A percentile compares a stretch with the other conserved stretches of the same genome.
These are phyloP conservation scores for Lamprotornis superbus DNA, from an alignment of 2,113 vertebrate genomes.

Conservation along the genomic window DNA sequence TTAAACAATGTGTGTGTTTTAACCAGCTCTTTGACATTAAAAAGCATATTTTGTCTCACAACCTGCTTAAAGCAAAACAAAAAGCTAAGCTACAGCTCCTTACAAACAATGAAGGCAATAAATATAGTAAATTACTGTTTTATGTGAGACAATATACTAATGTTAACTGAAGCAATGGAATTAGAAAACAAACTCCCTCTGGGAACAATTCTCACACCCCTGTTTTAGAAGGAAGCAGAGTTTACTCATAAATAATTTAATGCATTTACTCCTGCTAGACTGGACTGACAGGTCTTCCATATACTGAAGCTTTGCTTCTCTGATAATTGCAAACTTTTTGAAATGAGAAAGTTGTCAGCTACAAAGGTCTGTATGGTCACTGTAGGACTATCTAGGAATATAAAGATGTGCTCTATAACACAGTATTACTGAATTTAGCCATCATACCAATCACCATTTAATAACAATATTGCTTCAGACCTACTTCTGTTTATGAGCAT, in stretches of 20 bases:
- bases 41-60: constrained; percentile 42
- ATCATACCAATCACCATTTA: not conserved
- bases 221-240: constrained; percentile 63
- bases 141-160: constrained; percentile 68
- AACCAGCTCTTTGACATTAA: constrained; percentile 31
- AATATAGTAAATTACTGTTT: constrained; percentile 68
- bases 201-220: constrained; percentile 65
- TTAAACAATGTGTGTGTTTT: constrained; percentile 29
- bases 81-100: constrained; percentile 48
- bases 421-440: not conserved
- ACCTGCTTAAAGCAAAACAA: constrained; percentile 59
- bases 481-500: not conserved
- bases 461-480: not conserved
- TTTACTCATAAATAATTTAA: constrained; percentile 65
- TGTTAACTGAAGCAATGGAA: constrained; percentile 64
- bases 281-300: constrained; percentile 60
- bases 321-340: constrained; percentile 44
- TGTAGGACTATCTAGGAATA: not conserved
- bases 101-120: constrained; percentile 63
- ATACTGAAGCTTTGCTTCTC: constrained; percentile 24
- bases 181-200: constrained; percentile 70
- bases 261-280: constrained; percentile 58
- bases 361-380: not conserved
- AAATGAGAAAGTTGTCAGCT: constrained; percentile 19
- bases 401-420: not conserved